phyloP scores from a whole-genome alignment of 2,797 vertebrate species.

The Xiphorhynchus erythropygius region DNA sequence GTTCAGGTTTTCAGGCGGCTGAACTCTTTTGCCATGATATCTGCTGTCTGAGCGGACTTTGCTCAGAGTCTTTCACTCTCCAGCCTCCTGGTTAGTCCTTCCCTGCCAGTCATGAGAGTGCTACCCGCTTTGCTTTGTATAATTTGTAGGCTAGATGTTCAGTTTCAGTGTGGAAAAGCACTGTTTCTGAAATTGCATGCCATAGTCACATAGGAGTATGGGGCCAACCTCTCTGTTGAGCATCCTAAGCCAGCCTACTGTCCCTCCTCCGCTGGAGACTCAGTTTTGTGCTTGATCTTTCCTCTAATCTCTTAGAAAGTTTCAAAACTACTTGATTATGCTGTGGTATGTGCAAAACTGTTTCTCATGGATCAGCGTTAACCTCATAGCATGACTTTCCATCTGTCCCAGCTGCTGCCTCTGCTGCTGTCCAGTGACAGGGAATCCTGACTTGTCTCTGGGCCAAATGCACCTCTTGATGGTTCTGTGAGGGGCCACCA shows the following conservation, averaged over 20 bases:
- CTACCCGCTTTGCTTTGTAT: neutral
- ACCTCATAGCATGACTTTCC: neutral
- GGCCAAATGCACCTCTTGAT: neutral
- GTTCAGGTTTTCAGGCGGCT: neutral
- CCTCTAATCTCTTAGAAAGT: neutral
- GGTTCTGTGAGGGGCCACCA: neutral
- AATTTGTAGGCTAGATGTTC: neutral
- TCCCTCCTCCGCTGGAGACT: neutral
- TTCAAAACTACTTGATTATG: neutral
- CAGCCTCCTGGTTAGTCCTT: neutral
- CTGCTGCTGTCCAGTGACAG: neutral
- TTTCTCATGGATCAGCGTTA: neutral
- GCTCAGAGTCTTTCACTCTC: neutral
- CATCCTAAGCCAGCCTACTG: neutral
- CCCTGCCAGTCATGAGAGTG: fast-evolving
- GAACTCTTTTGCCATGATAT: neutral
- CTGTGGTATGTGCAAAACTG: neutral
- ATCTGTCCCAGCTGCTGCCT: neutral
- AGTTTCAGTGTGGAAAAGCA: neutral
- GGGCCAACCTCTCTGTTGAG: neutral
- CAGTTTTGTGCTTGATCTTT: neutral
- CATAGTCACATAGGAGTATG: fast-evolving
- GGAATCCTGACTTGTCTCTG: neutral
- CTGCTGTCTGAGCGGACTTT: neutral
- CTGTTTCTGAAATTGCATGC: neutral